A percentile compares a stretch with the other conserved stretches of the same genome.
phyloP scores from a whole-genome alignment of 2,113 vertebrate genomes.

The Callopanchax toddi region DNA sequence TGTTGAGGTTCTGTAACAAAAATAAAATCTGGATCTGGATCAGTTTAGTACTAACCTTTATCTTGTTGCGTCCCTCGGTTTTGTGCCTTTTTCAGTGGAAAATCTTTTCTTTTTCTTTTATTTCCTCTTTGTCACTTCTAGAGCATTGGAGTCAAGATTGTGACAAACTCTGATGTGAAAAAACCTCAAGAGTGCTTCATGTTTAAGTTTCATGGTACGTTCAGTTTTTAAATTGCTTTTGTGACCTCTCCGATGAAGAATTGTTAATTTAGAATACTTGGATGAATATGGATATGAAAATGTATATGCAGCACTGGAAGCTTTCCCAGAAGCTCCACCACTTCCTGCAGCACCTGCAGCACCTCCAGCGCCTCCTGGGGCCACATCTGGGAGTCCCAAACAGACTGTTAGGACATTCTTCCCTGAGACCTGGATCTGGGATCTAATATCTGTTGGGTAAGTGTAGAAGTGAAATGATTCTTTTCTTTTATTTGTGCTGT shows the following conservation, averaged over 20 bases:
- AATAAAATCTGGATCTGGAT: no score
- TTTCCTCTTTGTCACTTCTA: conserved; percentile 33
- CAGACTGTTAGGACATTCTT: conserved; percentile 44
- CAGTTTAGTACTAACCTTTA: no score
- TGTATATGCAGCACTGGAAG: no score
- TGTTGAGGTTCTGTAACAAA: no score
- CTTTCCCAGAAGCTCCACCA: no score
- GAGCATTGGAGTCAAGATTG: conserved; percentile 71
- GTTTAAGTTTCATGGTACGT: not conserved
- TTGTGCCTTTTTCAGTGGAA: no score
- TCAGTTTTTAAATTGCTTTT: not conserved
- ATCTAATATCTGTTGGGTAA: conserved; percentile 48
- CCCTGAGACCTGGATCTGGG: conserved; percentile 58
- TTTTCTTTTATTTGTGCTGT: conserved; percentile 8
- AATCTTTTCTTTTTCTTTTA: no score
- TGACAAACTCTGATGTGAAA: conserved; percentile 73
- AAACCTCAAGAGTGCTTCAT: conserved; percentile 48
- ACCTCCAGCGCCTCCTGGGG: not conserved
- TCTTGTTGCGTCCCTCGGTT: no score
- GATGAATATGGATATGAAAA: no score
- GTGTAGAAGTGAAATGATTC: conserved; percentile 2
- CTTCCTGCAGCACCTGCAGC: not conserved
- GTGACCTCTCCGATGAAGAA: no score
- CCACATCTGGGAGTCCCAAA: not conserved
- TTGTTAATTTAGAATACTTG: no score